Conservation (phyloP, 2,113 vertebrate species). For the Chinchilla lanigera region DNA sequence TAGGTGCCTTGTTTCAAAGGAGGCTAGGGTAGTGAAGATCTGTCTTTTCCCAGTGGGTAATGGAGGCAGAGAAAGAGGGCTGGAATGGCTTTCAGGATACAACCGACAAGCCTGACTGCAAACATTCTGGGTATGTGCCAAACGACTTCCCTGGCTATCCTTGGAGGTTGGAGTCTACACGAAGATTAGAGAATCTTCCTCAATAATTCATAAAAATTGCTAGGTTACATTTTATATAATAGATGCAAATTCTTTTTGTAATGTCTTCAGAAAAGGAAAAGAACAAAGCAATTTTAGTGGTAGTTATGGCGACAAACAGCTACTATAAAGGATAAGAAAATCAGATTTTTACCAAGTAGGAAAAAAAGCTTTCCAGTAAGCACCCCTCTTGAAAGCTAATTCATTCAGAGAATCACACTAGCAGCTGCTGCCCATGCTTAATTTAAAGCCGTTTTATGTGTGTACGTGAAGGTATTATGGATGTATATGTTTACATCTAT, state of each 20-base stretch:
- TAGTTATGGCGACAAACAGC: not conserved
- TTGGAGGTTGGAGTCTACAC: not conserved
- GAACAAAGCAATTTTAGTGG: not conserved
- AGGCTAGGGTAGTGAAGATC: accelerated
- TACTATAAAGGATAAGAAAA: not conserved
- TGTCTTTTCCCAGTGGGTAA: not conserved
- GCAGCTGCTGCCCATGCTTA: not conserved
- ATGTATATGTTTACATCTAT: not conserved
- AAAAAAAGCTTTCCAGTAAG: not conserved
- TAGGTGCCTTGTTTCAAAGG: not conserved
- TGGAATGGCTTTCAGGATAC: not conserved
- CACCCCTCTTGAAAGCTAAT: not conserved
- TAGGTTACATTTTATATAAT: not conserved
- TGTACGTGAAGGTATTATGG: not conserved
- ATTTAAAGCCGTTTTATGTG: not conserved
- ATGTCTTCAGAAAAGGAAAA: conserved; percentile 24
- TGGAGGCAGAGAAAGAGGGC: not conserved
- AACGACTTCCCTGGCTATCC: not conserved
- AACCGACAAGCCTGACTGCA: not conserved
- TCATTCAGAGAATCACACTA: not conserved
- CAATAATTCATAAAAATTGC: not conserved
- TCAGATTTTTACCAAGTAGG: conserved; percentile 13
- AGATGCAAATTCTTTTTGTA: not conserved
- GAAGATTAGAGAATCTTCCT: not conserved
- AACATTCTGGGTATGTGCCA: too few species aligned